Evolutionary conservation across 1,140 invertebrate genomes (phyloP), one percentile per base, ranked within the genome.

Genomic region (Drosophila pseudoananassae): DNA sequence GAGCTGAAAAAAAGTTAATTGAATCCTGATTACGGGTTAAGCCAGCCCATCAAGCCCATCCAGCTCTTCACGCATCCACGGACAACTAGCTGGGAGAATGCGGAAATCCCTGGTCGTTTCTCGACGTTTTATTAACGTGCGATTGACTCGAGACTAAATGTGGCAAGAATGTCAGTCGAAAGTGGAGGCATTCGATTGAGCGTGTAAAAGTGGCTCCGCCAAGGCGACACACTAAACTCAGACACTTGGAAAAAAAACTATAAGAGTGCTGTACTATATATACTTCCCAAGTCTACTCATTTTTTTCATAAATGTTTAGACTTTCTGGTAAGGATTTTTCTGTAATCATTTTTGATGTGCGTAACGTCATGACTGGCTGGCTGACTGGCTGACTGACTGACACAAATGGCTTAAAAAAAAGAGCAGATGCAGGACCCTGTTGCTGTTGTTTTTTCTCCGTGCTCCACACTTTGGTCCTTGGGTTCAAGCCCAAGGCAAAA

Each of bases 181-280:
- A 81, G 70, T 59, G 54, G 66, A 73, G 52, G 63, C 63, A 89
- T 83, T 83, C 75, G 72, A 88, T 89, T 88, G 78, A 88, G 83
- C 84, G 76, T 89, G 64, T 73, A 76, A 87, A 88, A 88, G 76
- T 88, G 71, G 76, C 71, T 88, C 61, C 76, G 57, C 43, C n/a
- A 57, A 69, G 36, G 40, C 43, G 40, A 55, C 54, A 36, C 40
- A 66, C 47, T 31, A 14, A 33, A 14, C 17, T 43, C 15, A 10
- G 3, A 46, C 43, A 46, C 43, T 20, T 3, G 4, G 17, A 20
- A 9, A 46, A 17, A 46, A 46, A 20, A 20, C 20, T 20, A 20
- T 3, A 20, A 20, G 20, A 20, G 20, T 20, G 2, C 20, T 3
- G 3, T 20, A 20, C 20, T 20, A 20, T 20, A 20, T 20, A 3